Evolutionary conservation across 2,888 invertebrate species (phyloP).

Genomic region (Epicampocera succincta): DNA sequence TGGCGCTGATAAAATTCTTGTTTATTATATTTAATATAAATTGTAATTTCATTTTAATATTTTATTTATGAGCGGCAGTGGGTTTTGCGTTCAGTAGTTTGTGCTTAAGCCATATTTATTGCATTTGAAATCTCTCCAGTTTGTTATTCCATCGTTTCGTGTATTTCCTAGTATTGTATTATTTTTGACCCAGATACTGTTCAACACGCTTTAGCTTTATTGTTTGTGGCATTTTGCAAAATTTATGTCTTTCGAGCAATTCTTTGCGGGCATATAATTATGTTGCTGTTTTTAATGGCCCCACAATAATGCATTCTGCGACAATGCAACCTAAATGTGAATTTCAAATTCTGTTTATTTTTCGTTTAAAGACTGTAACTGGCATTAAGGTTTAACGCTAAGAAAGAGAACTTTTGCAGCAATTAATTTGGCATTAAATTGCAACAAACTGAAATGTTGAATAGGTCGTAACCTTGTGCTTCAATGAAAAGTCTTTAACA

Average conservation of each 20-base stretch:
- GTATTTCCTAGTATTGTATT: constrained; percentile 7
- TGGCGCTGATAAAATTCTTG: neutral
- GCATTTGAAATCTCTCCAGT: constrained; percentile 56
- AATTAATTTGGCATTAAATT: too few relatives aligned
- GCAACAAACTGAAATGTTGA: too few relatives aligned
- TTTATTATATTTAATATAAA: constrained; percentile 31
- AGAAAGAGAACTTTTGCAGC: neutral
- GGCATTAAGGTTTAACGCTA: neutral
- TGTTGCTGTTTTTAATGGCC: constrained; percentile 33
- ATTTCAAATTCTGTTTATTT: neutral
- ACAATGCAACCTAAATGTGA: neutral
- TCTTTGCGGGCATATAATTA: constrained; percentile 52
- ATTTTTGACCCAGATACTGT: constrained; percentile 34
- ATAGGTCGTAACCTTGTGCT: too few relatives aligned
- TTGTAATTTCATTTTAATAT: constrained; percentile 53
- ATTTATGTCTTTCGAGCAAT: constrained; percentile 48
- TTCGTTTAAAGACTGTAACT: neutral
- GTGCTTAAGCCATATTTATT: constrained; percentile 62
- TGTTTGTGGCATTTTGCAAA: constrained; percentile 54
- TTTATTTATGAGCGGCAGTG: constrained; percentile 24
- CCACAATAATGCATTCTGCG: constrained; percentile 17
- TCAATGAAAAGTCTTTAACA: too few relatives aligned
- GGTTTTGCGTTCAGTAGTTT: constrained; percentile 45
- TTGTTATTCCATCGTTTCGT: constrained; percentile 29
- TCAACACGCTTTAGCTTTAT: constrained; percentile 28